A percentile compares a stretch with the other conserved stretches of the same genome.
Conservation (phyloP, 2,797 vertebrate genomes). For the Linurgus olivaceus region DNA sequence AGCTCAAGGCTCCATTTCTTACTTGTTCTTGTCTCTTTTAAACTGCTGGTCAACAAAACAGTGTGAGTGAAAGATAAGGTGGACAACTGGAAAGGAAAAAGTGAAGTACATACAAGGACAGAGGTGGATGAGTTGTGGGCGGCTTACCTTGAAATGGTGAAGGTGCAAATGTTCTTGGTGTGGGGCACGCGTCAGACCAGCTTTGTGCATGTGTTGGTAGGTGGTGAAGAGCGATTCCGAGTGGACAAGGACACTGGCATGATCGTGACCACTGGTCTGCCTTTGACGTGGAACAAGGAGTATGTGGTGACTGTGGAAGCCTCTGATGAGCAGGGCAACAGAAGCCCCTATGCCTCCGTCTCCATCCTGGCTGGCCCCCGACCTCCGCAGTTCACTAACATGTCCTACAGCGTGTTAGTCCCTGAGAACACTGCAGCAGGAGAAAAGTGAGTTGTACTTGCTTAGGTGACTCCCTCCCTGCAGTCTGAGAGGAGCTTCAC, state of each 20-base stretch:
- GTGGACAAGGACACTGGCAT: conserved; percentile 82
- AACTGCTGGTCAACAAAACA: neutral
- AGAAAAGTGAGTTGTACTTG: conserved; percentile 79
- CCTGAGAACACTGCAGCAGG: conserved; percentile 80
- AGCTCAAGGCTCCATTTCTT: neutral
- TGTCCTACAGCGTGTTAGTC: conserved; percentile 82
- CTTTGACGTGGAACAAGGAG: conserved; percentile 81
- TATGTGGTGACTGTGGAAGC: conserved; percentile 85
- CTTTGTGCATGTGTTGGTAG: conserved; percentile 46
- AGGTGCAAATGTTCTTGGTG: neutral
- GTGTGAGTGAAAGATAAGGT: neutral
- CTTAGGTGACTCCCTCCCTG: neutral
- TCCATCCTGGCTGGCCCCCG: conserved; percentile 82
- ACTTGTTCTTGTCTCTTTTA: rapidly evolving
- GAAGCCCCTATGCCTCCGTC: conserved; percentile 76
- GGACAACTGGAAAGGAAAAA: neutral
- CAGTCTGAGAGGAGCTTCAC: conserved; percentile 18
- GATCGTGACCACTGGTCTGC: conserved; percentile 82
- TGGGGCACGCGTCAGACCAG: neutral
- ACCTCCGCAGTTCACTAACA: conserved; percentile 87
- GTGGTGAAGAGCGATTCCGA: conserved; percentile 83
- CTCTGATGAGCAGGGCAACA: conserved; percentile 72
- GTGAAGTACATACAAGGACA: neutral
- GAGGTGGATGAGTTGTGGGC: neutral
- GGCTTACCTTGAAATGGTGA: neutral